Evolutionary conservation across 2,797 vertebrate species (phyloP), one percentile per base, ranked within the genome.

Genomic region (Oryzias dopingdopingensis): DNA sequence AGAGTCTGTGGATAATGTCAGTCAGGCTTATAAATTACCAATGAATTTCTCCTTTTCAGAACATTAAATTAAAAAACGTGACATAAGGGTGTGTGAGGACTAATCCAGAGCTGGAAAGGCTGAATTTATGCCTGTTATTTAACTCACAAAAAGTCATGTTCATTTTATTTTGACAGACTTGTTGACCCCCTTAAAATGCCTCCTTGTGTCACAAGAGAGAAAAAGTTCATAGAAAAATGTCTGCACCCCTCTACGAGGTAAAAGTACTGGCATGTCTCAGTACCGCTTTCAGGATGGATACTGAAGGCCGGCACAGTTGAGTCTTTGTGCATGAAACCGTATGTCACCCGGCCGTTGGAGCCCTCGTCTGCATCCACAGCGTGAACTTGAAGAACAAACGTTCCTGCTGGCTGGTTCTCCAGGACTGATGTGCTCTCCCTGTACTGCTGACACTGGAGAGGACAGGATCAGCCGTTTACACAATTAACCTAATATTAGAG

Each of bases 301-400:
- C 85, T 94, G 77, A 96, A 96, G 4, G 94, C 92, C 0, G 95
- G 94, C 3, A 93, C 81, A 4, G 92, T 91, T 70, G 93, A 93
- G 84, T 93, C 93, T 85, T 94, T 93, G 82, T 95, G 94, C 92
- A 96, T 93, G 81, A 96, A 92, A 70, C 95, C 92, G 1, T 95
- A 96, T 37, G 92, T 93, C 69, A 96, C 94, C 81, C 89, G 64
- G 17, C 95, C 94, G 50, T 95, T 96, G 77, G 88, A 88, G 63
- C 95, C 95, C 68, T 94, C 93, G 44, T 96, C 95, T 20, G 92
- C 94, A 70, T 96, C 95, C 68, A 90, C 89, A 7, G 95, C 95
- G n/a, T 94, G 91, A 17, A 95, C 92, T 72, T 95, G 93, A 55
- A 96, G 88, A n/a, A 96, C 94, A 4, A 93, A 91, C 0, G 94